Conservation (phyloP, 92 coral and sea anemone genomes). For the Pocillopora meandrina region DNA sequence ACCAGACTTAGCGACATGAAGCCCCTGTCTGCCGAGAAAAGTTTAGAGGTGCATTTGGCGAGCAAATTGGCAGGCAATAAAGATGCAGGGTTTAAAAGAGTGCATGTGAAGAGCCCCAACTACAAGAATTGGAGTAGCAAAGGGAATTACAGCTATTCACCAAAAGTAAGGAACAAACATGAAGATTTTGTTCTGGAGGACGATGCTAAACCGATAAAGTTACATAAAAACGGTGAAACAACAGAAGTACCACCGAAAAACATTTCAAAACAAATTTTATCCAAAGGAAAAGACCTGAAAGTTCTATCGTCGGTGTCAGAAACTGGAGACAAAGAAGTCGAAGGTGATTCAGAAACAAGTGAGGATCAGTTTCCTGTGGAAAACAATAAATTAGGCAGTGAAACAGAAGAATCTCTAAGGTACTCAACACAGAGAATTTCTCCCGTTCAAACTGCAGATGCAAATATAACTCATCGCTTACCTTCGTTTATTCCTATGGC, state of each 20-base stretch:
- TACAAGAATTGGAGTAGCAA: constrained; percentile 39
- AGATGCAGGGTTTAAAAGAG: constrained; percentile 29
- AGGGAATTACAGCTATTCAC: not conserved
- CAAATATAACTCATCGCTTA: not conserved
- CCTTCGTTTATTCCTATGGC: constrained; percentile 35
- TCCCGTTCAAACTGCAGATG: not conserved
- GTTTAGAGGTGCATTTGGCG: constrained; percentile 35
- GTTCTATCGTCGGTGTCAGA: not conserved
- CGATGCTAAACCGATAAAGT: not conserved
- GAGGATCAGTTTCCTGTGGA: not conserved
- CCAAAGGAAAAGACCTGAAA: not conserved
- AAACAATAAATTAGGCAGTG: not conserved
- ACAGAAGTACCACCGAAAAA: not conserved
- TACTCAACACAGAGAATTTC: not conserved
- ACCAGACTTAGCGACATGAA: constrained; percentile 37
- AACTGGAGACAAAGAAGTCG: not conserved
- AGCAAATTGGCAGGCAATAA: not conserved
- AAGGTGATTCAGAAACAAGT: not conserved
- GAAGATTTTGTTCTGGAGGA: constrained; percentile 18
- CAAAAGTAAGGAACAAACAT: constrained; percentile 25
- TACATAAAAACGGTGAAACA: not conserved
- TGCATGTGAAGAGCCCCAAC: constrained; percentile 9
- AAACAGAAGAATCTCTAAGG: not conserved
- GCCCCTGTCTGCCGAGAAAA: constrained; percentile 29
- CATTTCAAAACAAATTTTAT: not conserved